A percentile compares a stretch with the other conserved stretches of the same genome.
Conservation (phyloP, 2,797 vertebrate species). For the Cuniculus paca region DNA sequence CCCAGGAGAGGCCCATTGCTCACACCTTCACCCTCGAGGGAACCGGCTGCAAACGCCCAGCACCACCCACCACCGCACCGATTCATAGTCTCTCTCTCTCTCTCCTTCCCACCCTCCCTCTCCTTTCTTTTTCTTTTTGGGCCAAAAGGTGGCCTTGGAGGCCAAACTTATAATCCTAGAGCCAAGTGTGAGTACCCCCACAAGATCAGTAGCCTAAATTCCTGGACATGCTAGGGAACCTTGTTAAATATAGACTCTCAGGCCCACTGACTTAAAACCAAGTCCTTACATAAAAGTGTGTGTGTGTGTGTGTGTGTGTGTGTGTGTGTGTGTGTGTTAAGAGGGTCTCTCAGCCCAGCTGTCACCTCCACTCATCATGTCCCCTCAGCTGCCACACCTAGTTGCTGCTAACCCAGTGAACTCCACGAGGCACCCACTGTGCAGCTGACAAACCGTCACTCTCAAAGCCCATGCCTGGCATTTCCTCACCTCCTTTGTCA, state of each 20-base stretch:
- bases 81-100: not conserved
- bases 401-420: rapidly evolving
- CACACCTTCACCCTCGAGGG: not conserved
- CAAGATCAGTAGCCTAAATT: not conserved
- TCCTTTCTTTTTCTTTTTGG: not conserved
- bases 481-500: not conserved
- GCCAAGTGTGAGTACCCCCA: not conserved
- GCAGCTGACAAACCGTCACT: rapidly evolving
- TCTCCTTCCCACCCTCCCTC: not conserved
- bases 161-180: not conserved
- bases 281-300: not conserved
- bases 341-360: not conserved
- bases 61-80: not conserved
- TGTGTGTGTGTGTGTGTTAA: no score
- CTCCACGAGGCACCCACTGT: not conserved
- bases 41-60: not conserved
- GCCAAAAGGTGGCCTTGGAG: not conserved
- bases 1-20: not conserved
- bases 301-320: not conserved
- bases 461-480: not conserved
- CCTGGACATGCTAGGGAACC: not conserved
- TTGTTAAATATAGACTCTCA: not conserved
- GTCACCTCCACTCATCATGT: rapidly evolving
- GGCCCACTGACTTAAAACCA: not conserved
- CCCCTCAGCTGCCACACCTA: not conserved